These are phyloP conservation scores for Lepidotrigona ventralis DNA, from an alignment of 1,140 invertebrate genomes.

Conservation along the genomic window DNA sequence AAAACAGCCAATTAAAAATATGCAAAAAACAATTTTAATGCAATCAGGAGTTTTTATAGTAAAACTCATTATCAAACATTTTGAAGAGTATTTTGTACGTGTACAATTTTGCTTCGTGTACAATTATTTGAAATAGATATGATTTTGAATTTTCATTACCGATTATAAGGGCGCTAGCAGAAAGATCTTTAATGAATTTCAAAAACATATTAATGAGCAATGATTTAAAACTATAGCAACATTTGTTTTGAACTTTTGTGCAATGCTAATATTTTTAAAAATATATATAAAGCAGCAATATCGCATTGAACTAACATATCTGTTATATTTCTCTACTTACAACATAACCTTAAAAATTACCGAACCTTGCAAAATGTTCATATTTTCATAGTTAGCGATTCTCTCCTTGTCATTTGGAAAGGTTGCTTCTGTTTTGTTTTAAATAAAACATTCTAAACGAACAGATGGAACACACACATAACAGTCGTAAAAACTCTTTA, in stretches of 20 bases:
- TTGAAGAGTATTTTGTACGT: background rate
- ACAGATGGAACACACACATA: conserved; percentile 3
- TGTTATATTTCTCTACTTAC: background rate
- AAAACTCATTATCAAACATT: background rate
- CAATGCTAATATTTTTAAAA: background rate
- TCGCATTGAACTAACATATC: background rate
- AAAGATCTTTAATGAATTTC: background rate
- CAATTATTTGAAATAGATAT: conserved; percentile 3
- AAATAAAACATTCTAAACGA: conserved; percentile 6
- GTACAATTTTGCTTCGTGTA: too few species aligned
- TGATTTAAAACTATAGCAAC: background rate
- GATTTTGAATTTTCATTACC: conserved; percentile 4
- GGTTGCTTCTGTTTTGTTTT: background rate
- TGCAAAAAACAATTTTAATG: conserved; percentile 3
- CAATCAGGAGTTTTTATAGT: background rate
- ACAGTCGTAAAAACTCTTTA: conserved; percentile 6
- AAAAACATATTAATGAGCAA: too few species aligned
- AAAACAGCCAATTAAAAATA: conserved; percentile 1
- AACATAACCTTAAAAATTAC: conserved; percentile 22
- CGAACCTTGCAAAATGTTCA: conserved; percentile 15
- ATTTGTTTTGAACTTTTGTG: background rate
- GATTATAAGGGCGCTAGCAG: background rate
- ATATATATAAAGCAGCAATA: background rate
- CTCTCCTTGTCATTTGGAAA: background rate
- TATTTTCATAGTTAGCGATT: background rate